Base-by-base conservation (phyloP, 2,888 invertebrate genomes). In the Saturnia pavonia region DNA sequence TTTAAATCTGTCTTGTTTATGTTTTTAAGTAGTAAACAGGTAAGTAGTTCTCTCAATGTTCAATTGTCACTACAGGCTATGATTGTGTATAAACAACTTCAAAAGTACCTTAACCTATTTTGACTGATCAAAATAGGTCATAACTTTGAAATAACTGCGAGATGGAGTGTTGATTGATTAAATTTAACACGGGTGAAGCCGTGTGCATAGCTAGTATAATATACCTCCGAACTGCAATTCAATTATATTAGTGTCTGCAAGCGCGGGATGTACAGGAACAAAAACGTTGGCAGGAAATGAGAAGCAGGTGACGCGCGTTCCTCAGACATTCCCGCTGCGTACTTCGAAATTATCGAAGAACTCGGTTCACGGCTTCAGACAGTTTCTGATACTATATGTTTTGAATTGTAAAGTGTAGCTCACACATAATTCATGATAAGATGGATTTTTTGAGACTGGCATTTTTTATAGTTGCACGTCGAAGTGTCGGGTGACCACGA, bases 271-370 rank as follows among this genome's bases (percentile, higher is more conserved):
- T 40, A 11, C n/a, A 34, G 65, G 77, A 67, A 78, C 82, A 65
- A 80, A 86, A 88, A 86, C 86, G 78, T 79, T 78, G 74, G 72
- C 83, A 88, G 91, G 91, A 90, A 88, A 85, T 83, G 72, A 70
- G 68, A 69, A 76, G 85, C 91, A 91, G 91, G 91, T 91, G 91
- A 84, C 79, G 72, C 77, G 74, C 78, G 84, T 84, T 83, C 79
- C 82, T 79, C 83, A 74, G 81, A 40, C n/a, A 65, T 65, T 65
- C 65, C 65, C 48, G n/a, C 43, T 8, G 7, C 54, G 1, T 54
- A 54, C 27, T 3, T 65, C 40, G n/a, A 65, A 65, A 65, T 65
- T 65, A 40, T n/a, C 40, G 40, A 65, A 65, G 65, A 65, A 65
- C 40, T 40, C 8, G 65, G 40, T 40, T n/a, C 12, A n/a, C 65